Percentiles rank a stretch among this genome's conserved stretches.
These are phyloP conservation scores for Pseudanteris insignis DNA, from an alignment of 2,888 invertebrate species.

Conservation along the genomic window DNA sequence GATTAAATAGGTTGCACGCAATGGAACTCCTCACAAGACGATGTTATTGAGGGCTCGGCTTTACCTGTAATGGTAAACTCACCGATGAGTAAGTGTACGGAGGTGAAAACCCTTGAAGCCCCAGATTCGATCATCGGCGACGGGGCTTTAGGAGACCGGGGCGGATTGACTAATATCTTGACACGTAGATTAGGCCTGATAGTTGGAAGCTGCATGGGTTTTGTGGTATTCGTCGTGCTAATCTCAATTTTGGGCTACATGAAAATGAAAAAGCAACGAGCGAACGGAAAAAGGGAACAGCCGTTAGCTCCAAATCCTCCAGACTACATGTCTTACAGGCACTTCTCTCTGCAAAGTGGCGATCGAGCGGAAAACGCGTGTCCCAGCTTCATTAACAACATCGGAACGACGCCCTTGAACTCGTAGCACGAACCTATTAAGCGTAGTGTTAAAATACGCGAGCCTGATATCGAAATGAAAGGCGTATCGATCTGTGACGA, in stretches of 20 bases:
- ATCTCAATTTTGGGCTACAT: slow-evolving; percentile 85
- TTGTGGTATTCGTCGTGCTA: slow-evolving; percentile 84
- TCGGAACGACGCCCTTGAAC: slow-evolving; percentile 59
- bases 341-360: slow-evolving; percentile 76
- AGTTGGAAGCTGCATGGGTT: slow-evolving; percentile 87
- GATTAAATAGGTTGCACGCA: too few species aligned
- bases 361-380: slow-evolving; percentile 66
- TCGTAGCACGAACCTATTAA: slow-evolving; percentile 61
- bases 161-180: slow-evolving; percentile 78
- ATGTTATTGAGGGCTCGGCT: slow-evolving; percentile 72
- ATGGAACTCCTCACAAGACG: slow-evolving; percentile 68
- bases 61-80: slow-evolving; percentile 75
- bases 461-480: slow-evolving; percentile 60
- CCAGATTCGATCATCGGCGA: slow-evolving; percentile 73
- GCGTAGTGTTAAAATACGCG: slow-evolving; percentile 49
- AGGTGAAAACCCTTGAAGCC: slow-evolving; percentile 79
- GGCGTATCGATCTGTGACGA: slow-evolving; percentile 51
- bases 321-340: slow-evolving; percentile 82
- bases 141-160: slow-evolving; percentile 73
- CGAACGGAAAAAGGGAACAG: slow-evolving; percentile 76
- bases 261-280: slow-evolving; percentile 84
- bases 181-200: slow-evolving; percentile 85
- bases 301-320: slow-evolving; percentile 73
- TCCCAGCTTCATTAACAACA: slow-evolving; percentile 64
- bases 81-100: slow-evolving; percentile 79